Evolutionary conservation across 2,113 vertebrate genomes (phyloP), one percentile per base, ranked within the genome.

Genomic region (Dicrurus megarhynchus): DNA sequence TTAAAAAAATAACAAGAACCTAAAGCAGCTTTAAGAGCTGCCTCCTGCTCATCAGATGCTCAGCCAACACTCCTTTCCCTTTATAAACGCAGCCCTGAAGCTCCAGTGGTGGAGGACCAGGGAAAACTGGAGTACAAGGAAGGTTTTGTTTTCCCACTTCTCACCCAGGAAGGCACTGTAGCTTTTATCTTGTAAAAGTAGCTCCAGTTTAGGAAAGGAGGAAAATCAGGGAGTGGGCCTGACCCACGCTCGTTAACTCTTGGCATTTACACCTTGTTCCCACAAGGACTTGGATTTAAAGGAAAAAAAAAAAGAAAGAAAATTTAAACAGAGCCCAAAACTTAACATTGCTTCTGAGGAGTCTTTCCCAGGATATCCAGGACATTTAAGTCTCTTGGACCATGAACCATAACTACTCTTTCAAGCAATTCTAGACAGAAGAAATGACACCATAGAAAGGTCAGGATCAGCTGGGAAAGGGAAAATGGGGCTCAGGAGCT

Each of bases 201-300:
- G 18, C 5, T 82, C 21, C 52, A 15, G 9, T 26, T 70, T 37
- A n/a, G n/a, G 59, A 76, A 74, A 70, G 18, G 16, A 64, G 15
- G 19, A 64, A 70, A 57, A 80, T 33, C 1, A 55, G 13, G 24
- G 11, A 59, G 41, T 6, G 71, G 24, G 21, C 8, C 42, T 50
- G 37, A 74, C 15, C 3, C 17, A 28, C 2, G 1, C 23, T 75
- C 0, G 0, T 55, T 78, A 68, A 57, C 27, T 63, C 30, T 3
- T 26, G 9, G 30, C 14, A 41, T 57, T 46, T 57, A 46, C 0
- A 0, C 21, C 46, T 46, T 76, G 18, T 42, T 7, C 15, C 9
- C 11, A 33, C 12, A 32, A 35, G 21, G 35, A 47, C 27, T 68
- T 47, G 21, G 17, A 49, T 44, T 79, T 6, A 8, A 59, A 39